These are phyloP conservation scores for Prunella strophiata DNA, from an alignment of 2,797 vertebrate species.

Conservation along the genomic window DNA sequence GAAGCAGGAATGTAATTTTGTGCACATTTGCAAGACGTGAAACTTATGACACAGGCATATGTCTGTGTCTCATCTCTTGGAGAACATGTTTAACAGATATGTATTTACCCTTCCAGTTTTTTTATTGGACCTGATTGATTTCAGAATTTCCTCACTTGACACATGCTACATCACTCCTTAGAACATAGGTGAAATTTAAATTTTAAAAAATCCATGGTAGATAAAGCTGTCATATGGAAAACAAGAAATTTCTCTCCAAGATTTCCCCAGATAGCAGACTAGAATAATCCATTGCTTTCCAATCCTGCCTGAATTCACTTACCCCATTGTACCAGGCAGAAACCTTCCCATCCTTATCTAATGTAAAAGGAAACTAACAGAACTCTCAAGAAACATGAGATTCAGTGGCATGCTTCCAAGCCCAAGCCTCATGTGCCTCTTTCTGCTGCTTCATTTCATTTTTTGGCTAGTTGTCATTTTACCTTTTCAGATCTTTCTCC, in stretches of 20 bases:
- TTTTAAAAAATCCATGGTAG: background rate
- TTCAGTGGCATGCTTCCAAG: background rate
- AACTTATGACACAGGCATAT: rapidly evolving
- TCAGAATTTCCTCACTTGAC: background rate
- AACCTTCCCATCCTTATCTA: background rate
- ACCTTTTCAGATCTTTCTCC: background rate
- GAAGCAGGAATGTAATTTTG: background rate
- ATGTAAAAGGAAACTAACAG: background rate
- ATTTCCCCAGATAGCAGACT: background rate
- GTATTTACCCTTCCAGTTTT: background rate
- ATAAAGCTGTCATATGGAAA: background rate
- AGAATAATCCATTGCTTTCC: rapidly evolving
- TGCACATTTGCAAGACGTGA: background rate
- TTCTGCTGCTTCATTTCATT: background rate
- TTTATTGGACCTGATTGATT: background rate
- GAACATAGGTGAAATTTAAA: background rate
- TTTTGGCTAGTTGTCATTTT: background rate
- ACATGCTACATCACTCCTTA: background rate
- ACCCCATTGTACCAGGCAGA: background rate
- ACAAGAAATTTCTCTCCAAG: background rate
- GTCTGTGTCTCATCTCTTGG: background rate
- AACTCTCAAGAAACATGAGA: background rate
- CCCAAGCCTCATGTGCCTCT: background rate
- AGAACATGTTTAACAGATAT: background rate
- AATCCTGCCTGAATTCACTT: background rate